Evolutionary conservation across 2,797 vertebrate species (phyloP).

Genomic region (Adrianichthys oophorus): DNA sequence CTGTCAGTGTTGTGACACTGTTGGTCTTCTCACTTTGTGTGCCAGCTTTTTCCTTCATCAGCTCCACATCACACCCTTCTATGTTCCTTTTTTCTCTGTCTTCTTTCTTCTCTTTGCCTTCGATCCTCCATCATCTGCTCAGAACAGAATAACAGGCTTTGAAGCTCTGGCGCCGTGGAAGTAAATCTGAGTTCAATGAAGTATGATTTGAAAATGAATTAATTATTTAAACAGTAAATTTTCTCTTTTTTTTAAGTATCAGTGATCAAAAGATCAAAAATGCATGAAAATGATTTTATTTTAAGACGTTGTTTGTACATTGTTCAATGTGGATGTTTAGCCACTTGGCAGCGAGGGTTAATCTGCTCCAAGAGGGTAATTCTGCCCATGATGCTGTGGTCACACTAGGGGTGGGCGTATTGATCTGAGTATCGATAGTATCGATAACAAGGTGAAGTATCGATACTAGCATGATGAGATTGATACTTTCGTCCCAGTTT

Average conservation of each 20-base stretch:
- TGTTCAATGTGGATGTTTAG: too few relatives aligned
- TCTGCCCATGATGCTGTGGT: too few relatives aligned
- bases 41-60: not conserved
- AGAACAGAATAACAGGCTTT: conserved; percentile 23
- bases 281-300: too few relatives aligned
- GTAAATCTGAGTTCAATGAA: conserved; percentile 19
- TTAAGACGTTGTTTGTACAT: too few relatives aligned
- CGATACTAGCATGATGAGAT: too few relatives aligned
- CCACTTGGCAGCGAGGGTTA: too few relatives aligned
- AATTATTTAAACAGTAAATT: conserved; percentile 19
- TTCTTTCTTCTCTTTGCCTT: not conserved
- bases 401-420: too few relatives aligned
- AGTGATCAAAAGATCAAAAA: not conserved
- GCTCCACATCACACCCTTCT: not conserved
- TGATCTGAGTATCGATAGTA: too few relatives aligned
- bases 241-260: not conserved
- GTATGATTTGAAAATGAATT: conserved; percentile 13
- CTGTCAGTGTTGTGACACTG: conserved; percentile 10
- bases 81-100: not conserved
- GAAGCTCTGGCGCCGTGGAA: conserved; percentile 5
- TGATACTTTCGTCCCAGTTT: too few relatives aligned
- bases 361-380: too few relatives aligned
- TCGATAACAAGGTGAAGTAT: too few relatives aligned
- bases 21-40: conserved; percentile 6
- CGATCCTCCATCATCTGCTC: conserved; percentile 1